These are phyloP conservation scores for Holacanthus passer DNA, from an alignment of 2,113 vertebrate species.

Conservation along the genomic window DNA sequence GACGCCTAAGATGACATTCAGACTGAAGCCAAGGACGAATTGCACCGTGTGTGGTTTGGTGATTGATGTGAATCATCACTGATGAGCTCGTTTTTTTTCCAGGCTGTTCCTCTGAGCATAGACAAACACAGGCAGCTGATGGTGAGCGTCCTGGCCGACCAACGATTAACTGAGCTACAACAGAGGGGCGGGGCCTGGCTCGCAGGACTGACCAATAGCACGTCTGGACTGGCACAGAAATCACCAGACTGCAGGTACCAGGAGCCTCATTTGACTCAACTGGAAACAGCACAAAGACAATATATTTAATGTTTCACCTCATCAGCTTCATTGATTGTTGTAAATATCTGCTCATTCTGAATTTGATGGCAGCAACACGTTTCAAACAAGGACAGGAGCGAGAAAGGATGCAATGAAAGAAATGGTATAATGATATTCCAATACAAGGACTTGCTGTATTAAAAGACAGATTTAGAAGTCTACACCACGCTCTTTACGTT, in stretches of 20 bases:
- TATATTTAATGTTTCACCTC: too few species aligned
- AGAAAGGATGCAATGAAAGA: not conserved
- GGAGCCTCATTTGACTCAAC: not conserved
- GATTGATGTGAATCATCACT: not conserved
- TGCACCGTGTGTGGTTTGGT: not conserved
- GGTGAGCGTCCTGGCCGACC: conserved; percentile 88
- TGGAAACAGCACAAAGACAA: too few species aligned
- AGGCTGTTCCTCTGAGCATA: conserved; percentile 82
- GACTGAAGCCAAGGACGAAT: not conserved
- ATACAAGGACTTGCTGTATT: not conserved
- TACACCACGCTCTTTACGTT: not conserved
- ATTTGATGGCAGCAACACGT: too few species aligned
- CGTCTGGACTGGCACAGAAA: conserved; percentile 76
- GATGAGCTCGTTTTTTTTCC: not conserved
- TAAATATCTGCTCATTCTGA: too few species aligned
- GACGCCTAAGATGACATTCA: not conserved
- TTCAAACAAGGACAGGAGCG: too few species aligned
- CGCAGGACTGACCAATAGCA: conserved; percentile 86
- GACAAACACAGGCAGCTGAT: conserved; percentile 87
- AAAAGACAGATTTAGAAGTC: not conserved
- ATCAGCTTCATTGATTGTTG: too few species aligned
- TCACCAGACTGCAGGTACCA: conserved; percentile 85
- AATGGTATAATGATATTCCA: not conserved
- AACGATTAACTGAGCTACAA: conserved; percentile 88
- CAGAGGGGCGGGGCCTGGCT: conserved; percentile 90